Conservation (phyloP, 2,888 invertebrate species). For the Mimachlamys varia region DNA sequence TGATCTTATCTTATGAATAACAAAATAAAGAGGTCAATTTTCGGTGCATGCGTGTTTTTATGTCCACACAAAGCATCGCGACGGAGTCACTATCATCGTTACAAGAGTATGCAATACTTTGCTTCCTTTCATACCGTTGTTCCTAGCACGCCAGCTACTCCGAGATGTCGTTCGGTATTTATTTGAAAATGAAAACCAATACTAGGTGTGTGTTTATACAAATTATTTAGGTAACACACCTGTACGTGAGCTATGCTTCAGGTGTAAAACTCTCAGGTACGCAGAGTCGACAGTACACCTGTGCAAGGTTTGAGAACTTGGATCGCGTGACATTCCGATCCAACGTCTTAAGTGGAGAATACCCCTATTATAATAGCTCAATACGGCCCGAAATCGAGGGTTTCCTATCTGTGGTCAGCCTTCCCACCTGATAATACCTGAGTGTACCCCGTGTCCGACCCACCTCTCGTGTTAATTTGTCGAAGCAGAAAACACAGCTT, state of each 20-base stretch:
- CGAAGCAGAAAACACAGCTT: neutral
- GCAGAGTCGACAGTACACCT: neutral
- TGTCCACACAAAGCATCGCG: neutral
- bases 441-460: neutral
- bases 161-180: neutral
- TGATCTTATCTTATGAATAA: constrained; percentile 31
- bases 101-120: neutral
- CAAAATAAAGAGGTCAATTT: neutral
- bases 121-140: neutral
- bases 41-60: neutral
- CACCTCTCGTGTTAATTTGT: neutral
- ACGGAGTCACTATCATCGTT: neutral
- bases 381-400: constrained; percentile 11
- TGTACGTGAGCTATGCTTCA: neutral
- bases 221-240: constrained; percentile 31
- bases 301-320: constrained; percentile 10
- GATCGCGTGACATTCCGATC: constrained; percentile 29
- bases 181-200: constrained; percentile 8
- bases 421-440: neutral
- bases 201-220: constrained; percentile 14
- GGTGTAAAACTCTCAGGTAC: neutral
- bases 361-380: neutral
- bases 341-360: neutral
- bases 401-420: constrained; percentile 23
- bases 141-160: neutral